A percentile compares a stretch with the other conserved stretches of the same genome.
Conservation (phyloP, 2,888 invertebrate species). For the Tubulanus polymorphus region DNA sequence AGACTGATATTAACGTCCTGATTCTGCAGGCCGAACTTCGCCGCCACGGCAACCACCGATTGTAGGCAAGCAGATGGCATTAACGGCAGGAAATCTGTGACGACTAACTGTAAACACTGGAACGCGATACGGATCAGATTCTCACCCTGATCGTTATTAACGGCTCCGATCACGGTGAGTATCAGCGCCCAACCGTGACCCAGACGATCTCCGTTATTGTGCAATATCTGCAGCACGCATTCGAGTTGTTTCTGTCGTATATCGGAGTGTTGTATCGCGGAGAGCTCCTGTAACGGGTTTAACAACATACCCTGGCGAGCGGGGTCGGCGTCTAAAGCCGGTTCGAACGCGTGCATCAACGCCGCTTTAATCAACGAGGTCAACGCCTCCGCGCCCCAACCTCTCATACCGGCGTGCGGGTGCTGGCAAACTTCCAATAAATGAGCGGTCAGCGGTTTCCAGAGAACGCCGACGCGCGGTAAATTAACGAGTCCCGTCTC, state of each 20-base stretch:
- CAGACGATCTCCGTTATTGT: slow-evolving; percentile 86
- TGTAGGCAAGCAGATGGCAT: slow-evolving; percentile 90
- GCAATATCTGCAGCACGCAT: slow-evolving; percentile 87
- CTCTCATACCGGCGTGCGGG: slow-evolving; percentile 73
- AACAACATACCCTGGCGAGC: slow-evolving; percentile 80
- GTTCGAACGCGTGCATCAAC: slow-evolving; percentile 77
- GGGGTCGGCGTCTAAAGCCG: slow-evolving; percentile 75
- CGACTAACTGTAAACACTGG: slow-evolving; percentile 90
- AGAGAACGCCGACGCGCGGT: slow-evolving; percentile 85
- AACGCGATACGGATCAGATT: slow-evolving; percentile 89
- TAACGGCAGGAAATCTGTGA: slow-evolving; percentile 87
- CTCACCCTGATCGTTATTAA: slow-evolving; percentile 88
- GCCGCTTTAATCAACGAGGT: slow-evolving; percentile 91
- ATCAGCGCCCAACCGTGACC: slow-evolving; percentile 94
- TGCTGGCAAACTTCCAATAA: slow-evolving; percentile 94
- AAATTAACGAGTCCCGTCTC: slow-evolving; percentile 95
- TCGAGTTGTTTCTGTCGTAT: slow-evolving; percentile 92
- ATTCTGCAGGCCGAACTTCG: slow-evolving; percentile 92
- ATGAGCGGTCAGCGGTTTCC: slow-evolving; percentile 93
- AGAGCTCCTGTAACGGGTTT: slow-evolving; percentile 86
- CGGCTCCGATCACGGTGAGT: slow-evolving; percentile 91
- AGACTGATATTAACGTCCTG: slow-evolving; percentile 95
- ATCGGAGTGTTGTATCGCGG: slow-evolving; percentile 84
- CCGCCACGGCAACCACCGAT: slow-evolving; percentile 84
- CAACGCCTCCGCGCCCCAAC: slow-evolving; percentile 96